phyloP scores from a whole-genome alignment of 2,113 vertebrate genomes.

The Passer montanus region DNA sequence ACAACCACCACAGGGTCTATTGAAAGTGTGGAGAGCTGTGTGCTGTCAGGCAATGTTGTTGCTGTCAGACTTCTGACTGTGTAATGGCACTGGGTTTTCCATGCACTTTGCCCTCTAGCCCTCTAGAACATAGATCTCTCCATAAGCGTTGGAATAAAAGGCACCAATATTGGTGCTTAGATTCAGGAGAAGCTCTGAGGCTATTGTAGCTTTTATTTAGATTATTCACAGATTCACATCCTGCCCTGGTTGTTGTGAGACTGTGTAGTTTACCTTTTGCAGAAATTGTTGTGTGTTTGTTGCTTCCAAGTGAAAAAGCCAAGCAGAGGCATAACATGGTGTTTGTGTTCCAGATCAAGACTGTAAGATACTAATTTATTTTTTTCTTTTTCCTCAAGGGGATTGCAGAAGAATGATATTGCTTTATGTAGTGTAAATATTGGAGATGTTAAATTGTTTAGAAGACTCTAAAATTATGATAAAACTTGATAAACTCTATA shows the following conservation, averaged over 20 bases:
- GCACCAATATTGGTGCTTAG: not conserved
- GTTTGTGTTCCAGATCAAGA: not conserved
- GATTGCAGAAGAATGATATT: not conserved
- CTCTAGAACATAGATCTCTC: not conserved
- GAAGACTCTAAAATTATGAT: not conserved
- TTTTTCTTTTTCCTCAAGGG: not conserved
- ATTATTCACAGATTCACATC: not conserved
- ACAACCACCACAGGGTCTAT: accelerated
- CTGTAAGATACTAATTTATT: not conserved
- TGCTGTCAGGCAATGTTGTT: not conserved
- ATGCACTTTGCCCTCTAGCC: not conserved
- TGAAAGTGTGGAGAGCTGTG: not conserved
- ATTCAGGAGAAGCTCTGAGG: not conserved
- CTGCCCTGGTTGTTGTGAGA: not conserved
- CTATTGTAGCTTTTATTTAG: not conserved
- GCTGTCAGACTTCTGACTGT: not conserved
- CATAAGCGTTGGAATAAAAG: not conserved
- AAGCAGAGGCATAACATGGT: not conserved
- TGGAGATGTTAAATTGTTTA: not conserved
- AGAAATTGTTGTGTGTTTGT: not conserved
- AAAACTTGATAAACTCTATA: not conserved
- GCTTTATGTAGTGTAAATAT: not conserved
- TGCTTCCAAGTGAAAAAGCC: not conserved
- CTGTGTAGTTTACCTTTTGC: not conserved
- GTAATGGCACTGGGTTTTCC: not conserved